Evolutionary conservation across 2,113 vertebrate genomes (phyloP).

Genomic region (rabbit (Oryctolagus cuniculus)): mOryCun1.1 NC_091442.1:112648001-112648500

Average conservation of each 20-base stretch:
- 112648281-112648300: not conserved
- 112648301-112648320: not conserved
- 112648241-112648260: not conserved
- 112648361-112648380: not conserved
- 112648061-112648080: conserved; percentile 62
- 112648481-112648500: not conserved
- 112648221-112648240: not conserved
- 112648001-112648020: conserved; percentile 77
- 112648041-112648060: conserved; percentile 74
- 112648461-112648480: not conserved
- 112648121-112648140: not conserved
- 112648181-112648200: not conserved
- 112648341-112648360: not conserved
- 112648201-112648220: accelerated
- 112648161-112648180: accelerated
- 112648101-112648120: conserved; percentile 38
- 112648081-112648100: conserved; percentile 57
- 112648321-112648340: not conserved
- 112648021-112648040: conserved; percentile 84
- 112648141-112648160: not conserved
- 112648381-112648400: not conserved
- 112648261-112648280: not conserved
- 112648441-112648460: not conserved
- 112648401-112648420: not conserved
- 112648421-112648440: not conserved